Evolutionary conservation across 1,140 invertebrate species (phyloP).

Genomic region (Aphaenogaster floridana): DNA sequence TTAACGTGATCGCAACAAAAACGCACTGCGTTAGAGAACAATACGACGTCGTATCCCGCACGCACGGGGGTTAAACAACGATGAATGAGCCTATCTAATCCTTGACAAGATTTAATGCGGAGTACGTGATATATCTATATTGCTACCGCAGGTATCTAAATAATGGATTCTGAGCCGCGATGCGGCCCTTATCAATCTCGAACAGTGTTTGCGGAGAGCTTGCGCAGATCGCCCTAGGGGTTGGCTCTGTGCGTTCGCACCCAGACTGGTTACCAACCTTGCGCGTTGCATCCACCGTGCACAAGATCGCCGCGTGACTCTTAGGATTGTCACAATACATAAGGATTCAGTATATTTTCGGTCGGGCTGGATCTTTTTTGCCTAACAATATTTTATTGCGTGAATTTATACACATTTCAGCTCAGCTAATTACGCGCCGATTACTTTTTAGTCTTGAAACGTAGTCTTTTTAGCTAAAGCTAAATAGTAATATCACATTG

Average conservation of each 20-base stretch:
- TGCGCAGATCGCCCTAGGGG: conserved; percentile 76
- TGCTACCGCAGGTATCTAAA: conserved; percentile 68
- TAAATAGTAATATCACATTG: too few species aligned
- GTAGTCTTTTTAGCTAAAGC: too few species aligned
- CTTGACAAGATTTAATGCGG: conserved; percentile 57
- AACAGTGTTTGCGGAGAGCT: conserved; percentile 78
- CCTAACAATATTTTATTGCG: too few species aligned
- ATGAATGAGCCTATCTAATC: conserved; percentile 22
- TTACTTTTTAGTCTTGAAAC: too few species aligned
- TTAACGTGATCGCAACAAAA: background rate
- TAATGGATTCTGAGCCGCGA: conserved; percentile 83
- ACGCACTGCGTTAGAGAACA: background rate
- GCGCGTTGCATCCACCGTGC: conserved; percentile 48
- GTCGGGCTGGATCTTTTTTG: too few species aligned
- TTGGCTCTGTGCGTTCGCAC: conserved; percentile 67
- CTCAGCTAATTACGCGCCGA: too few species aligned
- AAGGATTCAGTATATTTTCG: too few species aligned
- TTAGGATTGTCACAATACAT: background rate
- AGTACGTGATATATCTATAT: conserved; percentile 81
- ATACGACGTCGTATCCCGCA: background rate
- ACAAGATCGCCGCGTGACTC: background rate
- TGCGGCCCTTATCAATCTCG: conserved; percentile 78
- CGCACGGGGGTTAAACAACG: background rate
- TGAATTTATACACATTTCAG: too few species aligned
- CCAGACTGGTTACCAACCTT: conserved; percentile 26